Evolutionary conservation across 2,797 vertebrate genomes (phyloP).

Genomic region (Otolemur crassicaudatus): DNA sequence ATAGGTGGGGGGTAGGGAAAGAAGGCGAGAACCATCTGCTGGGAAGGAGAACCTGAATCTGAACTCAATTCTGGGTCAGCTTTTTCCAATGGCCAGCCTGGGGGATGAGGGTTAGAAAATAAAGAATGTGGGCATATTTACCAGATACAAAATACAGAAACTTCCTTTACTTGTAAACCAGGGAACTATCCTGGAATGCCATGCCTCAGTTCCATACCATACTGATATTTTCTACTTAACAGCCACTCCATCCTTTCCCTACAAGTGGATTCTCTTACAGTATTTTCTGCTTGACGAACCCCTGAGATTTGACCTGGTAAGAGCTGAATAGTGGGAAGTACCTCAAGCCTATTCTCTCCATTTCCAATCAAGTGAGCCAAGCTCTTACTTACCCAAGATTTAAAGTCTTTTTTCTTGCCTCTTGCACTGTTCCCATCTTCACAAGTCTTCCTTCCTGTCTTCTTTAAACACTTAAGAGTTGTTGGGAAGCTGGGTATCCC

Average conservation of each 20-base stretch:
- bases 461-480: background rate
- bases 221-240: background rate
- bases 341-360: background rate
- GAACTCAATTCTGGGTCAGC: background rate
- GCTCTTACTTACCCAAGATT: conserved; percentile 60
- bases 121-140: background rate
- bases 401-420: background rate
- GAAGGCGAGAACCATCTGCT: background rate
- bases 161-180: background rate
- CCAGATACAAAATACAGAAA: background rate
- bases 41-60: background rate
- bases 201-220: background rate
- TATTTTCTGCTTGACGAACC: background rate
- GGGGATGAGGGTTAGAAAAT: background rate
- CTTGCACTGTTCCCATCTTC: conserved; percentile 69
- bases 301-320: background rate
- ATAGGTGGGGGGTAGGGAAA: background rate
- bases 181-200: background rate
- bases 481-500: background rate
- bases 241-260: background rate
- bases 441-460: background rate
- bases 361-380: background rate
- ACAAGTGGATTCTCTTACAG: background rate
- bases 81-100: background rate
- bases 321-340: background rate